These are phyloP conservation scores for Suricata suricatta DNA, from an alignment of 2,113 vertebrate species.

Conservation along the genomic window DNA sequence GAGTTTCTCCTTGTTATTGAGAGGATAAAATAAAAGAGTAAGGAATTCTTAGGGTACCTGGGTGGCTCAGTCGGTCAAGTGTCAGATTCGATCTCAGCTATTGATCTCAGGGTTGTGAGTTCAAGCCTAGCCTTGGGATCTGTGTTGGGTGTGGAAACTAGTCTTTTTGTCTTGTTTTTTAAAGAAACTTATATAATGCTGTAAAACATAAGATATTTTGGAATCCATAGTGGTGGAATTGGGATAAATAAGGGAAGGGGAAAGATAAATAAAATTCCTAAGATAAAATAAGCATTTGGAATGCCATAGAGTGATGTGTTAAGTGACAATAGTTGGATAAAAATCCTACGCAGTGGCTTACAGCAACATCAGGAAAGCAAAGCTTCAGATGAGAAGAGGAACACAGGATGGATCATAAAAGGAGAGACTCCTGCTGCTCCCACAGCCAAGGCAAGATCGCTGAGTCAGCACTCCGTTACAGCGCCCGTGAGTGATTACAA, in stretches of 20 bases:
- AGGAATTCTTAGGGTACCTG: not conserved
- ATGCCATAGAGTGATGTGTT: not conserved
- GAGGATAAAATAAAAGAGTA: not conserved
- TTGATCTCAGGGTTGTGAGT: too few relatives aligned
- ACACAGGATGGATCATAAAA: not conserved
- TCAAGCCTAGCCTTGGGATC: too few relatives aligned
- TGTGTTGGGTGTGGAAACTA: too few relatives aligned
- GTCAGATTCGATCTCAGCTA: too few relatives aligned
- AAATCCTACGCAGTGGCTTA: not conserved
- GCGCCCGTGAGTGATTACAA: not conserved
- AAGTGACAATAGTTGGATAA: not conserved
- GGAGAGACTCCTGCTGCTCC: not conserved
- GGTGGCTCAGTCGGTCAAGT: too few relatives aligned
- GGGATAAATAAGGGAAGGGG: not conserved
- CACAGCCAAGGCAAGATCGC: not conserved
- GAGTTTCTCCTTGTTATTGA: not conserved
- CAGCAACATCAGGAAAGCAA: not conserved
- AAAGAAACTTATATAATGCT: not conserved
- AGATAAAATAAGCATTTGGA: not conserved
- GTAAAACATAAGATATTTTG: not conserved
- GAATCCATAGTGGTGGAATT: not conserved
- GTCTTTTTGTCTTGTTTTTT: too few relatives aligned
- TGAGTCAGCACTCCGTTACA: fast-evolving
- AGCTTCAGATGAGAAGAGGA: not conserved
- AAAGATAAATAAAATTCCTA: not conserved